Conservation (phyloP, 2,113 vertebrate genomes). For the Oenanthe melanoleuca region DNA sequence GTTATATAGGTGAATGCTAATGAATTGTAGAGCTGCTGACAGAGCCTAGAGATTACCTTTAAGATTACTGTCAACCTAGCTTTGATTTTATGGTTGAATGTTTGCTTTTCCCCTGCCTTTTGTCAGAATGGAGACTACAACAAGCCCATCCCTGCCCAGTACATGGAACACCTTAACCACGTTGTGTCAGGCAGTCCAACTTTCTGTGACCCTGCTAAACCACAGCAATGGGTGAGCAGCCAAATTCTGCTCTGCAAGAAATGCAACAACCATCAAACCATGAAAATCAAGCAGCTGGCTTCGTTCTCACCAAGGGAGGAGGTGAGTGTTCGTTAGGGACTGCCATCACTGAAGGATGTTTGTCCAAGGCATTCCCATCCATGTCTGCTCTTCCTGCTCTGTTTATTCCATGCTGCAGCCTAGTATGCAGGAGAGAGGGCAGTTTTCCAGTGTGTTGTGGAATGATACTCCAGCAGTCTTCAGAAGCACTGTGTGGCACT, state of each 20-base stretch:
- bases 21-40: neutral
- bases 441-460: neutral
- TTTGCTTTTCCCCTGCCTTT: neutral
- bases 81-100: neutral
- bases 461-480: neutral
- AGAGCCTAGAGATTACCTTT: neutral
- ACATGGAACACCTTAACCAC: conserved; percentile 94
- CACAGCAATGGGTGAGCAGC: conserved; percentile 93
- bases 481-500: neutral
- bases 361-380: neutral
- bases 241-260: conserved; percentile 92
- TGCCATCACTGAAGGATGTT: neutral
- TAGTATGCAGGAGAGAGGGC: neutral
- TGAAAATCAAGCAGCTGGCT: conserved; percentile 93
- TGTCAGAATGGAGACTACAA: conserved; percentile 97
- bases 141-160: conserved; percentile 96
- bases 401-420: neutral
- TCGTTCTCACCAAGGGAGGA: conserved; percentile 91
- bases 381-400: neutral
- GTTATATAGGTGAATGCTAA: neutral
- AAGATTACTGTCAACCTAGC: neutral
- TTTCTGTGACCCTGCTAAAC: conserved; percentile 71
- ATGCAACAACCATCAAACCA: conserved; percentile 91
- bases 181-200: conserved; percentile 79
- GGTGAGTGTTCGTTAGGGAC: conserved; percentile 56